phyloP scores from a whole-genome alignment of 2,888 invertebrate species.

The Hoplodrina blanda region DNA sequence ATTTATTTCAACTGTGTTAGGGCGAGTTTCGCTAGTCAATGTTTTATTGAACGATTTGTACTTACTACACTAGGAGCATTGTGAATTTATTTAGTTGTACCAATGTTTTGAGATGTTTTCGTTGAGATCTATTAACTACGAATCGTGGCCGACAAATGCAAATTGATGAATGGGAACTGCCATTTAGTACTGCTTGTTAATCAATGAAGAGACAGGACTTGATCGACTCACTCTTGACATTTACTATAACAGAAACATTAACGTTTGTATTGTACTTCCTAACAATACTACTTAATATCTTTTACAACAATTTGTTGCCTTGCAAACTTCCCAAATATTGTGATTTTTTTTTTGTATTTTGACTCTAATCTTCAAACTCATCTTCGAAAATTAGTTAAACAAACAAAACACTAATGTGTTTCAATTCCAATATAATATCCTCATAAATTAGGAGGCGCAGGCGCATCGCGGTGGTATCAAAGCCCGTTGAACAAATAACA shows the following conservation, averaged over 20 bases:
- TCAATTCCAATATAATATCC: conserved; percentile 57
- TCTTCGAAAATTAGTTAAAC: conserved; percentile 38
- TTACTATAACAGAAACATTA: background rate
- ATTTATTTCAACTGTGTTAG: conserved; percentile 77
- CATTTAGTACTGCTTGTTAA: conserved; percentile 42
- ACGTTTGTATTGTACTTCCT: background rate
- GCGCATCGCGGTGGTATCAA: conserved; percentile 69
- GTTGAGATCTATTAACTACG: conserved; percentile 47
- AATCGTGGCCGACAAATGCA: conserved; percentile 53
- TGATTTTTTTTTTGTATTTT: background rate
- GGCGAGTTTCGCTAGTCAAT: conserved; percentile 59
- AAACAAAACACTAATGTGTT: conserved; percentile 57
- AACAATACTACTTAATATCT: too few relatives aligned
- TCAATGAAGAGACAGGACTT: conserved; percentile 6
- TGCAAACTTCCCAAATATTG: background rate
- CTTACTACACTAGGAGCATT: conserved; percentile 48
- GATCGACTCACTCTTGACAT: conserved; percentile 5
- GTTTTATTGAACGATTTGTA: conserved; percentile 57
- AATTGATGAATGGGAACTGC: conserved; percentile 51
- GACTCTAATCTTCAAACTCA: conserved; percentile 9
- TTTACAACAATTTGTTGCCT: too few relatives aligned
- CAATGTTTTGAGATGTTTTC: conserved; percentile 51
- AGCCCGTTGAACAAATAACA: conserved; percentile 81
- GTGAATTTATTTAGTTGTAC: conserved; percentile 55
- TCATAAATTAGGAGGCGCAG: conserved; percentile 63